These are phyloP conservation scores for Pachycephala philippinensis DNA, from an alignment of 2,113 vertebrate genomes.

Conservation along the genomic window DNA sequence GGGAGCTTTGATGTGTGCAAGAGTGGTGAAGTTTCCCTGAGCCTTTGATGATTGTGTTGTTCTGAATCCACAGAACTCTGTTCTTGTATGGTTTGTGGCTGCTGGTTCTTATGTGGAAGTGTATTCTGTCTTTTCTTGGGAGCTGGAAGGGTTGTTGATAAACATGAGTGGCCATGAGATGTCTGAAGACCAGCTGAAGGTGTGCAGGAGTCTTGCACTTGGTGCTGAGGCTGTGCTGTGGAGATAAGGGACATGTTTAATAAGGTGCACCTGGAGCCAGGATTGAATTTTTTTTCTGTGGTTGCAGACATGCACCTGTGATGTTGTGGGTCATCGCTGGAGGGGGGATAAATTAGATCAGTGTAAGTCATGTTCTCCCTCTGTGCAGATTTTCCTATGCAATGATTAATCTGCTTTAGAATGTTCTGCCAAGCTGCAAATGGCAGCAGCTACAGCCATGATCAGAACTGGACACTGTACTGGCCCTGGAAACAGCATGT, in stretches of 20 bases:
- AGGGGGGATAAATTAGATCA: background rate
- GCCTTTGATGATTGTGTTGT: background rate
- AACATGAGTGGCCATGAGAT: background rate
- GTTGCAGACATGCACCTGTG: background rate
- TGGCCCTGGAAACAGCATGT: background rate
- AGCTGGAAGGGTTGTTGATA: background rate
- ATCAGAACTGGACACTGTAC: background rate
- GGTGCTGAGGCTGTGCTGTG: background rate
- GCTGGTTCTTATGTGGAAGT: background rate
- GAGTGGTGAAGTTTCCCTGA: background rate
- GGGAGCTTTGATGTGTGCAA: rapidly evolving
- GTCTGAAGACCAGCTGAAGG: background rate
- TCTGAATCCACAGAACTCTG: background rate
- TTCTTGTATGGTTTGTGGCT: background rate
- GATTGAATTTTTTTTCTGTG: background rate
- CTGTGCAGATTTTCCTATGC: background rate
- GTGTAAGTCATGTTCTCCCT: background rate
- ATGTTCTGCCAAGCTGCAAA: background rate
- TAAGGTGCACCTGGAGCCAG: background rate
- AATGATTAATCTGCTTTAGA: background rate
- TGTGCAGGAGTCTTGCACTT: background rate
- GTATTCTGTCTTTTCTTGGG: background rate
- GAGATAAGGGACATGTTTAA: rapidly evolving
- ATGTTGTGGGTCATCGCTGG: background rate
- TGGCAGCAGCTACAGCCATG: background rate